These are phyloP conservation scores for Aleiodes leptofemur DNA, from an alignment of 2,888 invertebrate species.

Conservation along the genomic window DNA sequence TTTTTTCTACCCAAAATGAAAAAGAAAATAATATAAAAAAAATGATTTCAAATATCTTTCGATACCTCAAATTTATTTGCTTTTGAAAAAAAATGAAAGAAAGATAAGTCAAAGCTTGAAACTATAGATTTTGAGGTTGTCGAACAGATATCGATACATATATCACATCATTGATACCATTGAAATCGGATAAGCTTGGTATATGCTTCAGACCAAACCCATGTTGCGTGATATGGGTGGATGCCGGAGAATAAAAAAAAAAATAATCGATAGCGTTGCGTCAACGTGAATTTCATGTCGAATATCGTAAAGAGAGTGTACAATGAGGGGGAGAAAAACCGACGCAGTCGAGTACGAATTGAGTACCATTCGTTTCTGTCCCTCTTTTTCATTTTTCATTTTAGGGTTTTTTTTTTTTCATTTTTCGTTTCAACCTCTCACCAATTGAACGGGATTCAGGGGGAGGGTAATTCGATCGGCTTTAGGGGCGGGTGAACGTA, in stretches of 20 bases:
- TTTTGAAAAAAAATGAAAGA: no score
- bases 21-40: no score
- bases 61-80: no score
- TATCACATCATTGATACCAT: conserved; percentile 60
- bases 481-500: conserved; percentile 44
- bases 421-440: conserved; percentile 18
- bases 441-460: conserved; percentile 20
- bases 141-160: conserved; percentile 26
- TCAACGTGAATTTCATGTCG: conserved; percentile 28
- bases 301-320: conserved; percentile 20
- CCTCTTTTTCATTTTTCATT: conserved; percentile 31
- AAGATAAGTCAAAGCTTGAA: no score
- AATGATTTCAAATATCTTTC: no score
- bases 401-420: not conserved
- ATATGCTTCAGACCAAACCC: conserved; percentile 21
- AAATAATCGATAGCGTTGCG: conserved; percentile 41
- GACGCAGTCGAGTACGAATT: conserved; percentile 21
- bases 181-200: conserved; percentile 64
- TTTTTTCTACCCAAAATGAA: no score
- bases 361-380: conserved; percentile 13
- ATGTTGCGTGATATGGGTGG: conserved; percentile 44
- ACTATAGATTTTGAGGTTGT: not conserved
- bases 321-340: conserved; percentile 2
- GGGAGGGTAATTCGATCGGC: conserved; percentile 52
- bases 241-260: not conserved